A percentile compares a stretch with the other conserved stretches of the same genome.
Conservation (phyloP, 2,797 vertebrate genomes). For the Danio jaintianensis region DNA sequence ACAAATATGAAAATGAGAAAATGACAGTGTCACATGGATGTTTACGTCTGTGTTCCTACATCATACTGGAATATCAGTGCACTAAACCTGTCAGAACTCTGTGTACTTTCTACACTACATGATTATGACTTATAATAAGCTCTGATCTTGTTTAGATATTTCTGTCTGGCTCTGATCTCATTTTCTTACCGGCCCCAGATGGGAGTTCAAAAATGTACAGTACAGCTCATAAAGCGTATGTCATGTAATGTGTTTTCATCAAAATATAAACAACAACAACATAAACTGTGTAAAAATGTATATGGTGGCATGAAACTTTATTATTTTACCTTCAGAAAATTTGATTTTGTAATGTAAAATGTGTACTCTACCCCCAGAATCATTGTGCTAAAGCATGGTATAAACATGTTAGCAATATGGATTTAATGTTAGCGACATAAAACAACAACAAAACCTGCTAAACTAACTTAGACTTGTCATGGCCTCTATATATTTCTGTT, state of each 20-base stretch:
- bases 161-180: slow-evolving; percentile 16
- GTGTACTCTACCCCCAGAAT: no score
- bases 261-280: neutral
- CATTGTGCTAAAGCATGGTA: no score
- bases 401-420: no score
- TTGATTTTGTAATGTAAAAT: no score
- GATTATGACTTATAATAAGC: slow-evolving; percentile 7
- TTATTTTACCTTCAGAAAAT: no score
- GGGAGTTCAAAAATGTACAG: neutral
- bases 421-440: no score
- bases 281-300: no score
- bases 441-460: no score
- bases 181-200: neutral
- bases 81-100: neutral
- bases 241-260: neutral
- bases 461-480: no score
- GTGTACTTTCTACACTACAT: neutral
- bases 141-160: slow-evolving; percentile 33
- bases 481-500: no score
- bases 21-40: neutral
- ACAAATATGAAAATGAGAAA: neutral
- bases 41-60: neutral
- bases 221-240: neutral
- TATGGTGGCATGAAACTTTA: no score
- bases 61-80: neutral